Conservation (phyloP, 2,797 vertebrate genomes). For the Emys orbicularis region DNA sequence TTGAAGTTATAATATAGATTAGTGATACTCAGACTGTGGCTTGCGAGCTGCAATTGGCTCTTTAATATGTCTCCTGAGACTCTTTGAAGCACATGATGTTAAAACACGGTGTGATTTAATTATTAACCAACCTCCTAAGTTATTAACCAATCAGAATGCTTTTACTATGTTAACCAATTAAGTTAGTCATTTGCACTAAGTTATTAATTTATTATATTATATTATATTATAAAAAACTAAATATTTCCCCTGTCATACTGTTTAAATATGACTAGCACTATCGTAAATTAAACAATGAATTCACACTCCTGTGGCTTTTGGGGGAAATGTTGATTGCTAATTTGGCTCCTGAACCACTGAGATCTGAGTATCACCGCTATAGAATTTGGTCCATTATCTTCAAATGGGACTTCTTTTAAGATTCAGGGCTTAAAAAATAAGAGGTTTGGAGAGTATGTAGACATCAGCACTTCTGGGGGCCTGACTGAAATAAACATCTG, state of each 20-base stretch:
- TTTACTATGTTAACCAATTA: neutral
- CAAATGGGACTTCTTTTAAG: neutral
- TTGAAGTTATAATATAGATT: neutral
- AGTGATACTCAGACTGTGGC: neutral
- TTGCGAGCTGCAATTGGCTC: neutral
- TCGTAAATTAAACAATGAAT: neutral
- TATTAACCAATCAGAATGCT: neutral
- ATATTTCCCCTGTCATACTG: neutral
- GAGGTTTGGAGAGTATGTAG: neutral
- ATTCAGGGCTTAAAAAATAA: neutral
- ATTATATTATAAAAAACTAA: neutral
- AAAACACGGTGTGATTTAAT: neutral
- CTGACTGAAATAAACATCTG: constrained; percentile 38
- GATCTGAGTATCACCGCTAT: neutral
- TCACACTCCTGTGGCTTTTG: neutral
- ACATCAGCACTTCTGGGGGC: neutral
- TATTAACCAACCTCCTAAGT: neutral
- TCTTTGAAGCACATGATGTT: neutral
- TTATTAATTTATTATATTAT: neutral
- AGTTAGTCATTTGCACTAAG: neutral
- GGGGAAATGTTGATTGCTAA: neutral
- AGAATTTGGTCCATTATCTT: neutral
- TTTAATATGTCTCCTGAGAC: neutral
- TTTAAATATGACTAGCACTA: neutral
- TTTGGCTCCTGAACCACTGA: neutral